A percentile compares a stretch with the other conserved stretches of the same genome.
Conservation (phyloP, 1,140 invertebrate genomes). For the Prorops nasuta region DNA sequence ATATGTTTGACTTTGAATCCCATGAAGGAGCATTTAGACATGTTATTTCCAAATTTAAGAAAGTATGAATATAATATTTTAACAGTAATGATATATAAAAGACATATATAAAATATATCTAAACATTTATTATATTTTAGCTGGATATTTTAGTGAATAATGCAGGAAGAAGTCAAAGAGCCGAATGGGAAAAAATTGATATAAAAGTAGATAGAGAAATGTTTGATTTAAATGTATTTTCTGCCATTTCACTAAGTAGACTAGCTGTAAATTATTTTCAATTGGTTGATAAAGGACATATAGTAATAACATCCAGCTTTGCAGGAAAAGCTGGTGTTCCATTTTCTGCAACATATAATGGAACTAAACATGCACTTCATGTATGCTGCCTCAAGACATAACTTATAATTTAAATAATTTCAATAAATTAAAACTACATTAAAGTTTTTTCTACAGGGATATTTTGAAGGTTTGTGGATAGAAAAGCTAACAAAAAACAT, state of each 20-base stretch:
- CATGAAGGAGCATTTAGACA: slow-evolving; percentile 66
- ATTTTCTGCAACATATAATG: slow-evolving; percentile 76
- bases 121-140: slow-evolving; percentile 44
- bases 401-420: not conserved
- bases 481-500: slow-evolving; percentile 65
- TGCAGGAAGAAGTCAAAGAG: slow-evolving; percentile 79
- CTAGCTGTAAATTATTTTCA: slow-evolving; percentile 69
- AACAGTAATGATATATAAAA: not conserved
- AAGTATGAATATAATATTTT: slow-evolving; percentile 47
- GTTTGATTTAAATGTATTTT: slow-evolving; percentile 83
- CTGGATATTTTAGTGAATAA: slow-evolving; percentile 81
- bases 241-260: slow-evolving; percentile 69
- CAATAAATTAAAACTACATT: slow-evolving; percentile 4
- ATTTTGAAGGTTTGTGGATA: slow-evolving; percentile 64
- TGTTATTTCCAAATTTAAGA: slow-evolving; percentile 72
- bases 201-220: slow-evolving; percentile 74
- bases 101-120: too few relatives aligned
- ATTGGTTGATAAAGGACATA: slow-evolving; percentile 61
- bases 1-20: slow-evolving; percentile 63
- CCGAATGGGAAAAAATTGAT: slow-evolving; percentile 73
- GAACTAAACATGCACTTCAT: slow-evolving; percentile 78
- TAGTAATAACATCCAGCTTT: slow-evolving; percentile 72
- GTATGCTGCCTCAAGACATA: slow-evolving; percentile 51
- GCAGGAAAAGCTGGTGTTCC: slow-evolving; percentile 71
- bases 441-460: slow-evolving; percentile 61